Evolutionary conservation across 2,113 vertebrate species (phyloP).

Genomic region (Caranx ignobilis): DNA sequence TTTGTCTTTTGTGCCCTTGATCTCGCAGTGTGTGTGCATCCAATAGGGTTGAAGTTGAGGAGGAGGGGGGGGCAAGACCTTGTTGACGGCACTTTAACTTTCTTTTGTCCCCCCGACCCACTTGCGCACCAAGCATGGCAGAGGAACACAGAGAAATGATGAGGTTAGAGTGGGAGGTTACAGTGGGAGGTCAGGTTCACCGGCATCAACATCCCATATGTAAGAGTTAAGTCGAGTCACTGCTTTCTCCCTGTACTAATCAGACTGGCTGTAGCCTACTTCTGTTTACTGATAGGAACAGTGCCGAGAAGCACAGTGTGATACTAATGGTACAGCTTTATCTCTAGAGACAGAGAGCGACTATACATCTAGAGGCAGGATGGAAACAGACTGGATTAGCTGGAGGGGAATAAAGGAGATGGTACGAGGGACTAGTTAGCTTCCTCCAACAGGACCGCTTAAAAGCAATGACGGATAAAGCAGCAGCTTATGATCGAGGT

Average conservation of each 20-base stretch:
- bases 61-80: background rate
- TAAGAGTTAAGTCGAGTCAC: conserved; percentile 14
- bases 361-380: conserved; percentile 33
- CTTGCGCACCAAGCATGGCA: background rate
- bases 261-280: conserved; percentile 37
- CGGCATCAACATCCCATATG: background rate
- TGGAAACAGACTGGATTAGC: conserved; percentile 26
- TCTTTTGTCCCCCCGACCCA: conserved; percentile 8
- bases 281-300: conserved; percentile 51
- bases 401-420: conserved; percentile 27
- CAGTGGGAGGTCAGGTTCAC: background rate
- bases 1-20: conserved; percentile 16
- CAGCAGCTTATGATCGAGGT: conserved; percentile 13
- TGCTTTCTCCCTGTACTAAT: conserved; percentile 10
- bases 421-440: conserved; percentile 7
- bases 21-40: background rate
- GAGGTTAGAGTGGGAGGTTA: background rate
- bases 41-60: background rate
- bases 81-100: conserved; percentile 22
- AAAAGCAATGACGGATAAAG: conserved; percentile 11
- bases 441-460: background rate
- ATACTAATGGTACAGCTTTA: conserved; percentile 54
- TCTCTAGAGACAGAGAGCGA: conserved; percentile 47
- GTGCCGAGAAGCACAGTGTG: conserved; percentile 36
- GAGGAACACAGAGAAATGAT: background rate